phyloP scores from a whole-genome alignment of 2,113 vertebrate species.

The Hoplias malabaricus region DNA sequence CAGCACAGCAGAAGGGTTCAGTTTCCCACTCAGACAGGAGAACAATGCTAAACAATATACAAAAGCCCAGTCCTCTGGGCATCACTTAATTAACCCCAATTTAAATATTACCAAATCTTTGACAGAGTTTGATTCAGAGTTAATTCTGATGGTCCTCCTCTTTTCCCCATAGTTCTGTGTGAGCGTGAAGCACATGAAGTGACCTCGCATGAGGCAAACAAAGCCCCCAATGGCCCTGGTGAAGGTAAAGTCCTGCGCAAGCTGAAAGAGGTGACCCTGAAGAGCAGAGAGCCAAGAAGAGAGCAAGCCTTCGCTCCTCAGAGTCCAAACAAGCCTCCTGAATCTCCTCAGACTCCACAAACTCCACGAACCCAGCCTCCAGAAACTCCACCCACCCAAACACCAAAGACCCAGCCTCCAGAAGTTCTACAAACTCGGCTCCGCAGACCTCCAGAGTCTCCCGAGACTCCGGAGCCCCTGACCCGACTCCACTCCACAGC shows the following conservation, averaged over 20 bases:
- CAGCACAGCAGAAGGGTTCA: no score
- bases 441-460: no score
- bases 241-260: conserved; percentile 37
- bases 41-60: no score
- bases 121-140: neutral
- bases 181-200: conserved; percentile 8
- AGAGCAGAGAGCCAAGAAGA: conserved; percentile 51
- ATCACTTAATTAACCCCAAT: no score
- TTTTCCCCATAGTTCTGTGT: neutral
- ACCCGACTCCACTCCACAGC: neutral
- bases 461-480: neutral
- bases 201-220: neutral
- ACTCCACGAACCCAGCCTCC: no score
- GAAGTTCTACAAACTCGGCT: neutral
- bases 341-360: no score
- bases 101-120: no score
- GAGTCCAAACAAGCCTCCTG: no score
- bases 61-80: no score
- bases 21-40: no score
- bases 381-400: no score
- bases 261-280: conserved; percentile 56
- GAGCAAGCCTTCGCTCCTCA: conserved; percentile 56
- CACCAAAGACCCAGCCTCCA: neutral
- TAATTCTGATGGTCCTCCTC: neutral
- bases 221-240: neutral